Base-by-base conservation (phyloP, 2,888 invertebrate species). In the Abrostola tripartita region DNA sequence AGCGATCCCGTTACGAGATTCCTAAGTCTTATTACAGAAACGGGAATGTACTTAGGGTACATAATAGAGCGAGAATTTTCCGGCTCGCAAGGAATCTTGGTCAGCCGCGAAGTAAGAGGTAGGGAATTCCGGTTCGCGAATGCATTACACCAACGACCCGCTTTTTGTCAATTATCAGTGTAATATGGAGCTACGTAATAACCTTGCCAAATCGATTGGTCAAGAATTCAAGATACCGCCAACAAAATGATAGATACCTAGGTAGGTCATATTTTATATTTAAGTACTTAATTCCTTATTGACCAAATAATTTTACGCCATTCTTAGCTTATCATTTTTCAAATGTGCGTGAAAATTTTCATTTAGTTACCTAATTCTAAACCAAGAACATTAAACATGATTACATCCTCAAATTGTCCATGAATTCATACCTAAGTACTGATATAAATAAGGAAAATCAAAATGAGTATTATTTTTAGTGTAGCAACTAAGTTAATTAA, bases 91-190 rank as follows among this genome's bases (percentile, higher is more conserved):
- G 11, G 49, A 68, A 58, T 69, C 37, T 42, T 9, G 54, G 47
- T 24, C 47, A n/a, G n/a, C 38, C 55, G 7, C 49, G n/a, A 74
- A 74, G 61, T 56, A 61, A 60, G 42, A 71, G 36, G 55, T 58
- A 36, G 52, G 51, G 42, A 44, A 74, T 68, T 56, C 60, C 35
- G 51, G 62, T 50, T 54, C 42, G 14, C 36, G 37, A 51, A 42
- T 40, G 14, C 11, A 52, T 38, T 41, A 58, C 40, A 40, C 47
- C 10, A 41, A 36, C n/a, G 7, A 14, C n/a, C 7, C 40, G 36
- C 52, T 68, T 59, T 61, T 59, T 59, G 38, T 44, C 11, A 11
- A 37, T 44, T 8, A 42, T 6, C 14, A 0, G 14, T 52, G 52
- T 58, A 36, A 36, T 51, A 36, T 24, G 5, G 42, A 7, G 36